Percentiles rank a stretch among this genome's conserved stretches.
phyloP scores from a whole-genome alignment of 1,140 invertebrate species.

The Aphelenchoides fujianensis region DNA sequence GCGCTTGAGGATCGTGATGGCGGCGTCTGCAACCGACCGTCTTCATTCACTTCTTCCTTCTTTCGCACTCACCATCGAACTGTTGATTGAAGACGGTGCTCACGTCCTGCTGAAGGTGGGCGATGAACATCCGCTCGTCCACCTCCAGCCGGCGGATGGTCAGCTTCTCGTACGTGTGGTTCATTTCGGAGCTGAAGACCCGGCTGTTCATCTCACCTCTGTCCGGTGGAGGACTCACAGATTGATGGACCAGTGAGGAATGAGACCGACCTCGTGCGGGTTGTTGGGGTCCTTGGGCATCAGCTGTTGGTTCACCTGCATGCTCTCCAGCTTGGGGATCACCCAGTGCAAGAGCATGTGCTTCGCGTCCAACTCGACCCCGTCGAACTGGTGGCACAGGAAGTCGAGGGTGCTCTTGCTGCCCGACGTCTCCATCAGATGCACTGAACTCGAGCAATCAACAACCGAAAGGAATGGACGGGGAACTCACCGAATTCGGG shows the following conservation, averaged over 20 bases:
- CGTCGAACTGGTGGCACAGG: constrained; percentile 77
- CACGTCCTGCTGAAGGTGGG: constrained; percentile 67
- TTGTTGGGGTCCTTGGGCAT: constrained; percentile 10
- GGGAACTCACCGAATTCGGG: constrained; percentile 43
- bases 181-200: constrained; percentile 67
- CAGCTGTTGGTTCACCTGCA: constrained; percentile 68
- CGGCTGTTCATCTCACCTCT: neutral
- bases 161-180: constrained; percentile 83
- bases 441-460: neutral
- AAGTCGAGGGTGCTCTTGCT: constrained; percentile 63
- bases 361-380: constrained; percentile 79
- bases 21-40: constrained; percentile 27
- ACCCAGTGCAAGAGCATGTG: constrained; percentile 84
- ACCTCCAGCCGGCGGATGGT: constrained; percentile 87
- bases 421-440: constrained; percentile 5
- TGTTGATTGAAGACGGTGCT: constrained; percentile 70
- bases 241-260: neutral
- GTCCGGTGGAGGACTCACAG: neutral
- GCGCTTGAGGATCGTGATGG: constrained; percentile 32
- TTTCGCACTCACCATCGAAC: constrained; percentile 44
- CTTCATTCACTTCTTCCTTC: neutral
- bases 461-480: neutral
- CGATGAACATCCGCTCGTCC: constrained; percentile 86
- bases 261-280: neutral
- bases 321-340: constrained; percentile 76